Evolutionary conservation across 2,888 invertebrate genomes (phyloP), one percentile per base, ranked within the genome.

Genomic region (Portevinia maculata): DNA sequence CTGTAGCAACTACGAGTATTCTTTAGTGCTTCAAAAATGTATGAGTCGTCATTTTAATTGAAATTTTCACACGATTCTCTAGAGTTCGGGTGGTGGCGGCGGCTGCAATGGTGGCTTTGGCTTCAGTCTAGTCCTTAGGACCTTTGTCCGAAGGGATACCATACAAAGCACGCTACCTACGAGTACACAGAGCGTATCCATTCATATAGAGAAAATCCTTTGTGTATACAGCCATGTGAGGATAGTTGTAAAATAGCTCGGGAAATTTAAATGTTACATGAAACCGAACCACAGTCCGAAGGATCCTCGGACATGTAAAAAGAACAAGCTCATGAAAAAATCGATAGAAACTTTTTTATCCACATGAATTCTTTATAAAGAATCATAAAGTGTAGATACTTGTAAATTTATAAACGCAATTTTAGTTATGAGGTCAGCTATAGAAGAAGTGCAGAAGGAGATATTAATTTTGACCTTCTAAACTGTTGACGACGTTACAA

Each of bases 11-110:
- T 39, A 9, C 39, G 39, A 44, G 11, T 44, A 41, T 41, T 17
- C 57, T 59, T 41, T 24, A 17, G 44, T 24, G 39, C 9, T 41
- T 41, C 1, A 17, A 37, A 39, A 55, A 55, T 57, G 39, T 44
- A 41, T 59, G 28, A 17, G 17, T 11, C 39, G 4, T 44, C n/a
- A 7, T 59, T 59, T 59, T 59, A 59, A 59, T 59, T 59, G 30
- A 59, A 59, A 57, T 57, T 59, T 59, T 59, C 44, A 59, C 44
- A 44, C 30, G 41, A 59, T 6, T 59, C 44, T 17, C 39, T 28
- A 9, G 37, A 28, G 53, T 53, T 53, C 13, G 52, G 19, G 7
- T 6, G 19, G 19, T 32, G 34, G 32, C 19, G 21, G 53, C 11
- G 1, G 52, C 21, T 57, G 15, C n/a, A n/a, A n/a, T n/a, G n/a